Percentiles rank a stretch among this genome's conserved stretches.
phyloP scores from a whole-genome alignment of 2,797 vertebrate genomes.

The Peromyscus melanophrys region DNA sequence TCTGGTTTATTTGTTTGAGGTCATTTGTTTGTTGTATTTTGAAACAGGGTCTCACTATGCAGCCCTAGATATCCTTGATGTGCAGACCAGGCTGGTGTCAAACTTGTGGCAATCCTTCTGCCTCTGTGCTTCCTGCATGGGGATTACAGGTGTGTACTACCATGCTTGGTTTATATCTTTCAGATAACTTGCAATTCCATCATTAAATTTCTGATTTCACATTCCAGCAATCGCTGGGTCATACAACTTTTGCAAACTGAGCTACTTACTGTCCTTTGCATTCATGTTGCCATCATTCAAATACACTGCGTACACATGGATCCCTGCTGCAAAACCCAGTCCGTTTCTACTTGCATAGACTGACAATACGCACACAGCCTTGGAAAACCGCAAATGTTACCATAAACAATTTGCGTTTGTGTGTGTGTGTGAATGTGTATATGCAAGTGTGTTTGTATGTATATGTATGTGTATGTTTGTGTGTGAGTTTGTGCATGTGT shows the following conservation, averaged over 20 bases:
- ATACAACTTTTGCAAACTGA: background rate
- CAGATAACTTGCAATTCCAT: background rate
- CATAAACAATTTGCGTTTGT: background rate
- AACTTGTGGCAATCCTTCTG: background rate
- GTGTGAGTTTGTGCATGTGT: background rate
- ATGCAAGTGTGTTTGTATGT: background rate
- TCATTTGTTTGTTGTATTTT: background rate
- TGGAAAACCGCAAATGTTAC: background rate
- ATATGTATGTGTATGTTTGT: background rate
- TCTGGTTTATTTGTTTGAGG: background rate
- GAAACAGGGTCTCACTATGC: background rate
- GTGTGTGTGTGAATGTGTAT: background rate
- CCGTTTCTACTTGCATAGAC: background rate
- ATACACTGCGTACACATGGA: background rate
- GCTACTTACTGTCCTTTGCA: background rate
- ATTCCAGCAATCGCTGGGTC: background rate
- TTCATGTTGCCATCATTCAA: background rate
- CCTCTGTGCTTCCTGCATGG: background rate
- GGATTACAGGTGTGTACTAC: background rate
- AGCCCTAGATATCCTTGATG: background rate
- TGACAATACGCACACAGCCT: background rate
- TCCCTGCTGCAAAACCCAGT: background rate
- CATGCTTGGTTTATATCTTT: background rate
- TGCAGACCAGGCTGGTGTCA: background rate
- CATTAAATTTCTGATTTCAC: background rate